Conservation (phyloP, 2,888 invertebrate genomes). For the Creontiades dilutus region DNA sequence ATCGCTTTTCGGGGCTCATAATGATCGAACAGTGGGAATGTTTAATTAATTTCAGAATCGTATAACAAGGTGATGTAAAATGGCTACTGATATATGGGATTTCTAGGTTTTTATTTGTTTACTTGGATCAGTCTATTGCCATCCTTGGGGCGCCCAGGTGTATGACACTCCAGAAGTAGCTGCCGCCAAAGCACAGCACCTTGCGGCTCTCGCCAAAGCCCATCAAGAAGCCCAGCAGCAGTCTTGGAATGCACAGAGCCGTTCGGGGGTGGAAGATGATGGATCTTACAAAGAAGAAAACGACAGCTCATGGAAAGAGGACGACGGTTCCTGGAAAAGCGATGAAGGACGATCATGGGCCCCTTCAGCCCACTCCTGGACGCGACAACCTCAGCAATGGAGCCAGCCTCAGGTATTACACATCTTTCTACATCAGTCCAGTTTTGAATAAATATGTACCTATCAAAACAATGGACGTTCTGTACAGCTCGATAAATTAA, state of each 20-base stretch:
- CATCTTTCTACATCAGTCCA: too few relatives aligned
- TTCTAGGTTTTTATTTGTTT: conserved; percentile 18
- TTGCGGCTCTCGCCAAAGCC: conserved; percentile 76
- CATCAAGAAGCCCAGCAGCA: conserved; percentile 77
- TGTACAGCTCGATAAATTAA: too few relatives aligned
- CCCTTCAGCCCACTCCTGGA: background rate
- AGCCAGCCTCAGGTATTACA: conserved; percentile 33
- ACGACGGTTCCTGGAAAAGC: background rate
- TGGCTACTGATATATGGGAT: too few relatives aligned
- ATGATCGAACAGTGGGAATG: too few relatives aligned
- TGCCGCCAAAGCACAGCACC: conserved; percentile 75
- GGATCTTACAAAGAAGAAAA: conserved; percentile 44
- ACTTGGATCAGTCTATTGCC: conserved; percentile 21
- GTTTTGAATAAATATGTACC: too few relatives aligned
- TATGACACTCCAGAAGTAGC: conserved; percentile 75
- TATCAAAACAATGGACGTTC: too few relatives aligned
- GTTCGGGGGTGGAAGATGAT: conserved; percentile 49
- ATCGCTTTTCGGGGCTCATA: background rate
- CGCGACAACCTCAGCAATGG: conserved; percentile 33
- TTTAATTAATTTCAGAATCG: too few relatives aligned
- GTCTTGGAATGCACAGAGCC: conserved; percentile 35
- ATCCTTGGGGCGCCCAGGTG: background rate
- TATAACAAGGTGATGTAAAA: too few relatives aligned
- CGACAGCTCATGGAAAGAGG: background rate
- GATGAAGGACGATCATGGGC: conserved; percentile 43